phyloP scores from a whole-genome alignment of 1,140 invertebrate genomes.

The Leptonema lineaticorne region DNA sequence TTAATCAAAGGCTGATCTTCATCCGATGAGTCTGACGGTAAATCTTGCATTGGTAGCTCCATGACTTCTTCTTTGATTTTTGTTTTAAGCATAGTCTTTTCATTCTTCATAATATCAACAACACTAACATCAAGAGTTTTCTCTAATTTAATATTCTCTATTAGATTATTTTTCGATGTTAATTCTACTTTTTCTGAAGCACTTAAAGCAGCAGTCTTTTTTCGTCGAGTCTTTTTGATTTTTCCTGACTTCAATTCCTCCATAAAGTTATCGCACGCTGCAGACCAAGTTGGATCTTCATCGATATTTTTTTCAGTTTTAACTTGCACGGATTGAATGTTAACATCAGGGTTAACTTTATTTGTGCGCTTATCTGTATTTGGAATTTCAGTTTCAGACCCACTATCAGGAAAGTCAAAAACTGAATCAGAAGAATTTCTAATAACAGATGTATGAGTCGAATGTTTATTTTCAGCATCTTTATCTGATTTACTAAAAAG shows the following conservation, averaged over 20 bases:
- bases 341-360: neutral
- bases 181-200: conserved; percentile 18
- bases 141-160: conserved; percentile 41
- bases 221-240: conserved; percentile 57
- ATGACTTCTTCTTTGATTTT: conserved; percentile 46
- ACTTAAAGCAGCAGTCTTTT: conserved; percentile 50
- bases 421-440: conserved; percentile 38
- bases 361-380: neutral
- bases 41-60: conserved; percentile 45
- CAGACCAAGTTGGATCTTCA: conserved; percentile 61
- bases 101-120: conserved; percentile 37
- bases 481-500: conserved; percentile 36
- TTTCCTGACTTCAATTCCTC: conserved; percentile 65
- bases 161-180: conserved; percentile 18
- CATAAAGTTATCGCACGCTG: conserved; percentile 70
- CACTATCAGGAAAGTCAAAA: conserved; percentile 42
- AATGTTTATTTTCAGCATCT: conserved; percentile 23
- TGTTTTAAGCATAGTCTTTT: conserved; percentile 32
- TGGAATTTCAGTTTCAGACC: conserved; percentile 51
- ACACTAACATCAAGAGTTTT: conserved; percentile 41
- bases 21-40: conserved; percentile 53
- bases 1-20: conserved; percentile 56
- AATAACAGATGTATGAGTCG: conserved; percentile 13
- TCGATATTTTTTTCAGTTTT: conserved; percentile 50
- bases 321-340: conserved; percentile 2